phyloP scores from a whole-genome alignment of 2,888 invertebrate genomes.

The Candidula unifasciata region DNA sequence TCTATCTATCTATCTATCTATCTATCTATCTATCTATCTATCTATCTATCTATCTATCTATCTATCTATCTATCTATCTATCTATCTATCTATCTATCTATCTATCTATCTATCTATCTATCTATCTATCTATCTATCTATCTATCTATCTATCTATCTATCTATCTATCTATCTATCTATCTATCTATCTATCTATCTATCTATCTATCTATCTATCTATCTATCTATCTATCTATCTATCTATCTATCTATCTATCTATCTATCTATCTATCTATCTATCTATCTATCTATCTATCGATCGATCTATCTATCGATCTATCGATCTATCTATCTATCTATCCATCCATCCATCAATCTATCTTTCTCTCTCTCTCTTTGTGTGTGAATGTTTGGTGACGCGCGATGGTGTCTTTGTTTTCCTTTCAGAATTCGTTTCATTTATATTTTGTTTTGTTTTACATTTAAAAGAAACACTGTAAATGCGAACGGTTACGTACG shows the following conservation, averaged over 20 bases:
- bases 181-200: too few species aligned
- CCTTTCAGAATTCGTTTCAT: too few species aligned
- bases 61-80: neutral
- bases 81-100: neutral
- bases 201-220: too few species aligned
- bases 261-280: neutral
- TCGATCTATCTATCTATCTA: conserved; percentile 9
- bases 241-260: neutral
- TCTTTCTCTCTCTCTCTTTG: neutral
- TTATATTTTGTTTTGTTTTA: too few species aligned
- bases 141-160: neutral
- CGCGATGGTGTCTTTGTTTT: too few species aligned
- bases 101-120: neutral
- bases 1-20: neutral
- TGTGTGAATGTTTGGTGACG: too few species aligned
- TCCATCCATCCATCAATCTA: neutral
- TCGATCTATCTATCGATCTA: neutral
- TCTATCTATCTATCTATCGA: neutral
- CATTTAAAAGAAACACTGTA: too few species aligned
- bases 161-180: neutral
- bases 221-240: neutral
- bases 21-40: neutral
- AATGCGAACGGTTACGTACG: too few species aligned
- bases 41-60: neutral
- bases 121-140: too few species aligned